These are phyloP conservation scores for Paracentrotus lividus DNA, from an alignment of 53 echinoderm and acorn worm species.

Conservation along the genomic window DNA sequence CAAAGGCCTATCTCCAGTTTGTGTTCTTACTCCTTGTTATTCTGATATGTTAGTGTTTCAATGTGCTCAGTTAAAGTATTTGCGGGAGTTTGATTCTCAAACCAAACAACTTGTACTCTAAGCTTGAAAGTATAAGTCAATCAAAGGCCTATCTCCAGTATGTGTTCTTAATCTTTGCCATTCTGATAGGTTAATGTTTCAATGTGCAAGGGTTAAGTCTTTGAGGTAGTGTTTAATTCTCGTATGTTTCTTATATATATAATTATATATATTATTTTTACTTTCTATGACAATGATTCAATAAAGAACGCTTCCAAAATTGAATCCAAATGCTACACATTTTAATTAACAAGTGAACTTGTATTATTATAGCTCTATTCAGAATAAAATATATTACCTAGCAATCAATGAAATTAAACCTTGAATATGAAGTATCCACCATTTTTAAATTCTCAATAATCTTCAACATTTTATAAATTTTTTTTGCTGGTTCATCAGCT, in stretches of 20 bases:
- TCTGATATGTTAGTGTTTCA: no score
- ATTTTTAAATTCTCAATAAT: not conserved
- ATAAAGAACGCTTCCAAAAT: no score
- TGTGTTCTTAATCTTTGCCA: not conserved
- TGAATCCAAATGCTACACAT: not conserved
- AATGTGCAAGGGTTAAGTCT: not conserved
- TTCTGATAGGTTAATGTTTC: not conserved
- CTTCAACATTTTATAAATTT: no score
- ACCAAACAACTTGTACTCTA: no score
- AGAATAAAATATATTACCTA: not conserved
- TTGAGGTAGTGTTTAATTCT: not conserved
- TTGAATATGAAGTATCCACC: constrained; percentile 36
- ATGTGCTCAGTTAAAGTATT: no score
- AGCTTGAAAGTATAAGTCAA: no score
- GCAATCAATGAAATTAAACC: constrained; percentile 13
- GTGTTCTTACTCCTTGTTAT: no score
- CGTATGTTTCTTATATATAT: not conserved
- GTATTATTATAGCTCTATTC: not conserved
- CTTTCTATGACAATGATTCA: no score
- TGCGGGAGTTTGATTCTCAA: no score
- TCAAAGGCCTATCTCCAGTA: no score
- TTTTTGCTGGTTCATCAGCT: not conserved
- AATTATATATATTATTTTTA: not conserved
- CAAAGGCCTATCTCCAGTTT: no score
- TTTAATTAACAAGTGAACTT: not conserved